Base-by-base conservation (phyloP, 2,888 invertebrate species). In the Myopa testacea region DNA sequence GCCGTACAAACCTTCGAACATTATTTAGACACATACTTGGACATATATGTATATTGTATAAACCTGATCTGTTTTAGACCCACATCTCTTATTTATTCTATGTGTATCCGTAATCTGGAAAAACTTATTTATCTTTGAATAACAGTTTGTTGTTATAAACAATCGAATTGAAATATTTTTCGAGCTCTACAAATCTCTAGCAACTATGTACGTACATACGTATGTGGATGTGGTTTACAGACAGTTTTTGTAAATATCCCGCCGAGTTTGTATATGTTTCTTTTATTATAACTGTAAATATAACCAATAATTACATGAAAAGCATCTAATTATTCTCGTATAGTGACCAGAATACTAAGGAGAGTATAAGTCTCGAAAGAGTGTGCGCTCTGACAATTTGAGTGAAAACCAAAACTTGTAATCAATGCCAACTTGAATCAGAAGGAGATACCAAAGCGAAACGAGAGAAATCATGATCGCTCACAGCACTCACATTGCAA, bases 401-500 rank as follows among this genome's bases (percentile, higher is more conserved):
- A 74, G 74, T 65, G 37, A 14, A 73, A 63, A 34, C 34, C 14
- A 10, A 38, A 37, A 60, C 58, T 71, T 65, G 74, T 19, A 45
- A 12, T 52, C 14, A n/a, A 60, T 40, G n/a, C 10, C 40, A 19
- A 52, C 63, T 74, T 63, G 67, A 37, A 55, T 52, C 12, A 34
- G 38, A 63, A 40, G 40, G 60, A 67, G 58, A 60, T 60, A 60
- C 40, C 26, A 60, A 40, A 75, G 60, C 75, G 68, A 67, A 75
- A 40, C 75, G 60, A 62, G 65, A 60, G 58, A 75, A 72, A 37
- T 77, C 71, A 79, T 75, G 55, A 58, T 60, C 65, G 34, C 37
- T 7, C 65, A 37, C 4, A 65, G 74, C 70, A 76, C 26, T 68
- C 75, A 75, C 79, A 75, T 72, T 71, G 65, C 71, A 63, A 76